Percentiles rank a stretch among this genome's conserved stretches.
Conservation (phyloP, 2,888 invertebrate genomes). For the Andrena dorsata region DNA sequence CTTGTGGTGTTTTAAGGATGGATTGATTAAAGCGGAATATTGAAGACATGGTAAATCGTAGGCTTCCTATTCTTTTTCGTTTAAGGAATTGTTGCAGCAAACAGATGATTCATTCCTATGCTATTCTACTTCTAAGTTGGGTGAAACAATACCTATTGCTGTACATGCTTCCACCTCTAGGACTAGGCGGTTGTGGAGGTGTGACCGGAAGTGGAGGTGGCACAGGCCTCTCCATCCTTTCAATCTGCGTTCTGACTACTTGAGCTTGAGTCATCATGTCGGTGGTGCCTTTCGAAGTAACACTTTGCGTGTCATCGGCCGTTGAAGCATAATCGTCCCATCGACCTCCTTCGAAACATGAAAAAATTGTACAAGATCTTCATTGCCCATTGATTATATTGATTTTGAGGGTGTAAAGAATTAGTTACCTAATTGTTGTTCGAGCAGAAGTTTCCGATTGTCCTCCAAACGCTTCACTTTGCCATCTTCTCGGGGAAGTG, state of each 20-base stretch:
- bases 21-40: no score
- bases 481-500: constrained; percentile 87
- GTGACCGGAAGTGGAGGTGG: constrained; percentile 87
- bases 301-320: constrained; percentile 82
- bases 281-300: constrained; percentile 83
- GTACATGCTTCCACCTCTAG: constrained; percentile 85
- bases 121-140: neutral
- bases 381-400: neutral
- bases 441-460: constrained; percentile 93
- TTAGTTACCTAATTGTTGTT: constrained; percentile 90
- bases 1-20: neutral
- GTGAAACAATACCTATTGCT: constrained; percentile 83
- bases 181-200: constrained; percentile 84
- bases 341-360: constrained; percentile 77
- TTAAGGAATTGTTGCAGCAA: no score
- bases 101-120: neutral
- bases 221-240: constrained; percentile 87
- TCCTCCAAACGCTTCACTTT: constrained; percentile 94
- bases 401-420: neutral
- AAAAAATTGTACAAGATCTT: neutral
- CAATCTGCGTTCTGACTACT: constrained; percentile 86
- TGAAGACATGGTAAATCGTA: no score
- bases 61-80: no score
- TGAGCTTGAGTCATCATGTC: constrained; percentile 85
- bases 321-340: constrained; percentile 85